Evolutionary conservation across 2,113 vertebrate species (phyloP), one percentile per base, ranked within the genome.

Genomic region (Trachemys scripta): DNA sequence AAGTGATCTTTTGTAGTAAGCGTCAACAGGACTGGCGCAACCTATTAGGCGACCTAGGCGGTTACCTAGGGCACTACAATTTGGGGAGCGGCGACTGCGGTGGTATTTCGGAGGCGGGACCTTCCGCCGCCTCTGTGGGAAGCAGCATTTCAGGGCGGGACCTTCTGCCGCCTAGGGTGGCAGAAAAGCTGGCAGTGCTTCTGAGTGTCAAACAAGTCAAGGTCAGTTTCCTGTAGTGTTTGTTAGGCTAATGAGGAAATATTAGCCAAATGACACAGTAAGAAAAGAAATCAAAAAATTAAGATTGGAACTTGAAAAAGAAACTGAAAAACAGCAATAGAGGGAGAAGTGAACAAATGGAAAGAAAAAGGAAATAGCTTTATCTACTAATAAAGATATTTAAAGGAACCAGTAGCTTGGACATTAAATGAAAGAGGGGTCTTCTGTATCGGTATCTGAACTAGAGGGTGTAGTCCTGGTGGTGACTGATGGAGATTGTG

Each of bases 401-500:
- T 84, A 42, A 87, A 93, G 87, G 51, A 86, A 54, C 0, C 69
- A 17, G 10, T 57, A 27, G 2, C 5, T 1, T 2, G 1, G 69
- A 16, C 83, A 35, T 6, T 82, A 62, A 19, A 42, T 38, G 84
- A 47, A 50, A 51, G 76, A 56, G 13, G 29, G 54, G 11, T 14
- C 87, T 14, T 7, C 11, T 49, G 76, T 24, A 14, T 45, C 29
- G 5, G 25, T 27, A 65, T 54, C 51, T 76, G 20, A 86, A 29
- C n/a, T 47, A 72, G 45, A 51, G 3, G 49, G 45, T 50, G n/a
- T 24, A 69, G 35, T 50, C 20, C 24, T 85, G 8, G 47, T 29
- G 35, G 47, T 19, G 13, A 62, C 24, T 35, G 25, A 22, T 86
- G 27, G 4, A 4, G 53, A 0, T 35, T n/a, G 0, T 50, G 78